Evolutionary conservation across 2,888 invertebrate species (phyloP), one percentile per base, ranked within the genome.

Genomic region (Drepana falcataria): DNA sequence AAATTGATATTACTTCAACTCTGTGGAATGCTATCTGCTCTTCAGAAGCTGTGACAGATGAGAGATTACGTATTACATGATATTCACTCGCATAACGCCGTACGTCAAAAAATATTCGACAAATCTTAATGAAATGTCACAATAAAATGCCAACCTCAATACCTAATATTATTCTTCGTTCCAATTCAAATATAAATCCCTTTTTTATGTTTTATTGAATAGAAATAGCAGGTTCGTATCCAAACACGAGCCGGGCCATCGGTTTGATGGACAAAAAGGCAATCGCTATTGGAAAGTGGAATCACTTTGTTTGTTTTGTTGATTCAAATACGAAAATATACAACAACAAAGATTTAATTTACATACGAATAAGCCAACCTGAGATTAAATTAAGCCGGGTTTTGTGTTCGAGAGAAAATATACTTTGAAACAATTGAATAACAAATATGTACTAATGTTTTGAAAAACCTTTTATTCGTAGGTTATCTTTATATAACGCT

Each of bases 351-450:
- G 37, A 37, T 34, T 6, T 35, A 33, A 35, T 48, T 48, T 35
- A 48, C 48, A 48, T 48, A 35, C 4, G 35, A 48, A 35, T 48
- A 35, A 48, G 35, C 21, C 37, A 37, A 37, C 4, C 21, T 21
- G 49, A 37, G n/a, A 49, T 49, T 49, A 37, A 49, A 21, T 35
- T 49, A 35, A 35, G 53, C 33, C 40, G 53, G 53, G 6, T 49
- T 33, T 33, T 35, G 35, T 9, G 7, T 37, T 37, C 37, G 37
- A 37, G 44, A 9, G 6, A 44, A 44, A 9, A 9, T 7, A 44
- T 9, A 44, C 44, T 9, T 2, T 9, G 9, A 6, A 44, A 6
- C 9, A 6, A 44, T 9, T 9, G 44, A 44, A 9, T 41, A 7
- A 3, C 37, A 37, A 37, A 1, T 37, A 1, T 5, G 1, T 4